Conservation (phyloP, 2,797 vertebrate species). For the Melanogrammus aeglefinus region DNA sequence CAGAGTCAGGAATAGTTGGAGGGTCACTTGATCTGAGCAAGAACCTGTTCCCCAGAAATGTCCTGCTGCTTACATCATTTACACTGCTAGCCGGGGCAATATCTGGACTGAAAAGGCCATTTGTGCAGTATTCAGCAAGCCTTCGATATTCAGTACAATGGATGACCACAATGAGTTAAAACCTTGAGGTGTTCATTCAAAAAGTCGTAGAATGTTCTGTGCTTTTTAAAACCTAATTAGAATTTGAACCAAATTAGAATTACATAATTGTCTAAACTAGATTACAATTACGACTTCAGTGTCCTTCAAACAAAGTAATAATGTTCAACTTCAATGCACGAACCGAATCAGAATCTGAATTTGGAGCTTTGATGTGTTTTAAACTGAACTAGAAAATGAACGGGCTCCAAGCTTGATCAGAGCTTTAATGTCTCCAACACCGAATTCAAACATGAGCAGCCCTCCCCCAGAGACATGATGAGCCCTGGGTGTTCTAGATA, state of each 20-base stretch:
- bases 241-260: neutral
- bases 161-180: neutral
- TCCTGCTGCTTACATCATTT: neutral
- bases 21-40: neutral
- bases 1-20: neutral
- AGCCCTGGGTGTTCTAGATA: no score
- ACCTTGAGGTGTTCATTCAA: neutral
- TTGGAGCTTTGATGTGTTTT: neutral
- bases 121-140: neutral
- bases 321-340: neutral
- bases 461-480: no score
- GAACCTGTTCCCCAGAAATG: neutral
- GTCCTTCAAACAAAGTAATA: neutral
- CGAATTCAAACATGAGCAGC: neutral
- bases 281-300: neutral
- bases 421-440: neutral
- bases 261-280: neutral
- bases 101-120: neutral
- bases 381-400: neutral
- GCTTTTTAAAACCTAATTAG: no score
- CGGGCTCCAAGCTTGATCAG: neutral
- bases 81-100: neutral
- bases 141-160: neutral
- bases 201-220: neutral
- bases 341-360: neutral